Evolutionary conservation across 2,888 invertebrate genomes (phyloP).

Genomic region (Pyralis farinalis): DNA sequence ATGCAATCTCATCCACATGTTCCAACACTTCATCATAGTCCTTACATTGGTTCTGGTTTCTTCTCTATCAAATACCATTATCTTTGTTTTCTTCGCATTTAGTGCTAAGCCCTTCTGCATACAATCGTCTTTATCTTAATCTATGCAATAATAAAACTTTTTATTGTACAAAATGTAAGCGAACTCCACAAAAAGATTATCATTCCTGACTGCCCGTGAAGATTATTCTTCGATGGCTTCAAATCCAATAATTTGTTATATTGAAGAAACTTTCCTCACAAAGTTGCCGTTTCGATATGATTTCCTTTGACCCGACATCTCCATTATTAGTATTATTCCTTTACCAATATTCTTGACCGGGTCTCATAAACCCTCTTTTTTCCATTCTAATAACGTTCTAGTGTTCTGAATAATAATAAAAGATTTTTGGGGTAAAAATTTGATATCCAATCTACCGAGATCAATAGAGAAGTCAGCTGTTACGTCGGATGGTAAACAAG

Average conservation of each 20-base stretch:
- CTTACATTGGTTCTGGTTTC: too few relatives aligned
- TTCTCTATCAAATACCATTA: too few relatives aligned
- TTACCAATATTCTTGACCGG: conserved; percentile 40
- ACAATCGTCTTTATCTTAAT: too few relatives aligned
- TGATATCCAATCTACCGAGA: too few relatives aligned
- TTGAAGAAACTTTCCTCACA: conserved; percentile 63
- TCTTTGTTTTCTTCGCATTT: too few relatives aligned
- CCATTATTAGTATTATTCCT: conserved; percentile 63
- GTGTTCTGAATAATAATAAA: conserved; percentile 2
- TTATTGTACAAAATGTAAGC: too few relatives aligned
- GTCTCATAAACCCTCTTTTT: conserved; percentile 10
- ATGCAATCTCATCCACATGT: too few relatives aligned
- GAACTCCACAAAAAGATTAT: background rate
- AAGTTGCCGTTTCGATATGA: conserved; percentile 59
- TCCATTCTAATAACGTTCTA: conserved; percentile 10
- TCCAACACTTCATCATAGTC: too few relatives aligned
- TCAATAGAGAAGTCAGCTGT: too few relatives aligned
- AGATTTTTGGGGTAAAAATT: background rate
- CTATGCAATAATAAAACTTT: too few relatives aligned
- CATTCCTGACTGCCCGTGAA: conserved; percentile 14
- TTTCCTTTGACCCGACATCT: conserved; percentile 58
- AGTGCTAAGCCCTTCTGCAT: too few relatives aligned
- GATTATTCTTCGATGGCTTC: conserved; percentile 45
- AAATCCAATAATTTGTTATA: conserved; percentile 74
- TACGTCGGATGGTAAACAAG: too few relatives aligned